Evolutionary conservation across 1,140 invertebrate genomes (phyloP), one percentile per base, ranked within the genome.

Genomic region (Sarcophaga peregrina): DNA sequence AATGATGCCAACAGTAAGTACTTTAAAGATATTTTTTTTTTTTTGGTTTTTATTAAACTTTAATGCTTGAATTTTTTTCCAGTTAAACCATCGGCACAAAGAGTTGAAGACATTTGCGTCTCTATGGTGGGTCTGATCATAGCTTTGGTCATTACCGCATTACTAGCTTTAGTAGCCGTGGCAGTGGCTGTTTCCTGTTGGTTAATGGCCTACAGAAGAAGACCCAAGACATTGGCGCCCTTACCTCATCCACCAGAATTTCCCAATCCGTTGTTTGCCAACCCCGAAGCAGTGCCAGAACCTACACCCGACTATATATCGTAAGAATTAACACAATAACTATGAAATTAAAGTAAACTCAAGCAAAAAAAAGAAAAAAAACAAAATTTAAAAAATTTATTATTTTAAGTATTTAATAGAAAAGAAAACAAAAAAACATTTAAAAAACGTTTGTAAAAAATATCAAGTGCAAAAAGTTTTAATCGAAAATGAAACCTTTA

Each of bases 121-220:
- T 97, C 97, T 73, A 97, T 96, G 92, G 95, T 97, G 84, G 96
- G 97, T 74, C 95, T 98, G 87, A 96, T 98, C 83, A 96, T 98
- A 85, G 96, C 97, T 80, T 91, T 98, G 86, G 95, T 97, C 83
- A 95, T 98, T 86, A 98, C 97, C 81, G 96, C 97, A 20, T 93
- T 98, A 73, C 91, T 98, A 86, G 97, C 97, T 68, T 92, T 98
- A 74, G 97, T 98, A 37, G 97, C 97, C 52, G 96, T 98, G 47
- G 97, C 97, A 25, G 96, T 98, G 52, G 97, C 97, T 73, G 97
- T 98, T 37, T 97, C 96, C 58, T 98, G 97, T 91, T 98, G 97
- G 97, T 92, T 98, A 74, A 96, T 98, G 93, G 97, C 97, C 83
- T 98, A 97, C 91, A 92, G 97, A 86, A 93, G 96, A 84, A 93